These are phyloP conservation scores for Colaptes auratus DNA, from an alignment of 2,113 vertebrate genomes.

Conservation along the genomic window DNA sequence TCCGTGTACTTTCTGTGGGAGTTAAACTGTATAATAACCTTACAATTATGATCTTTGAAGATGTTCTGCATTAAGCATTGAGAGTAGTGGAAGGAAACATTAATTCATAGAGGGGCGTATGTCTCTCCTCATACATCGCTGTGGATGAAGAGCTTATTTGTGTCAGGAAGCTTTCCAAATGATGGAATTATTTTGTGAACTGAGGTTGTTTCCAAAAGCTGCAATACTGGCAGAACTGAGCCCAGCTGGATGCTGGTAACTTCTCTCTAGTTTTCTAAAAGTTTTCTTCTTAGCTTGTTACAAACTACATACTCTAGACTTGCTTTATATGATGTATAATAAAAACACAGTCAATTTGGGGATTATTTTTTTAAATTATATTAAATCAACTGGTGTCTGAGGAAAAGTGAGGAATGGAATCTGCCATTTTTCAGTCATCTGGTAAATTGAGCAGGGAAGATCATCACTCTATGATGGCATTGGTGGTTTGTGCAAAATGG, in stretches of 20 bases:
- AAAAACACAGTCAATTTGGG: not conserved
- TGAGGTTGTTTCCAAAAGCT: constrained; percentile 15
- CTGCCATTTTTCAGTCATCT: constrained; percentile 1
- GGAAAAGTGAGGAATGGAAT: not conserved
- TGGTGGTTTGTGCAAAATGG: not conserved
- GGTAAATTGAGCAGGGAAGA: not conserved
- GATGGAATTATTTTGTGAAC: constrained; percentile 18
- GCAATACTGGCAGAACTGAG: not conserved
- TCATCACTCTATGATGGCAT: not conserved
- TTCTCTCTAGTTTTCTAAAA: constrained; percentile 2
- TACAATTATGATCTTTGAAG: constrained; percentile 49
- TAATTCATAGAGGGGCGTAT: not conserved
- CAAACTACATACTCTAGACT: not conserved
- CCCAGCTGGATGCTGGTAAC: constrained; percentile 29
- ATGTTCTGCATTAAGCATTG: constrained; percentile 52
- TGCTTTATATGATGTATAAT: not conserved
- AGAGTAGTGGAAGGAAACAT: constrained; percentile 40
- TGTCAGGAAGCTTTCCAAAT: constrained; percentile 48
- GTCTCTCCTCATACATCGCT: not conserved
- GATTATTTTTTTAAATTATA: not conserved
- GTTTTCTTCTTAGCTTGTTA: constrained; percentile 10
- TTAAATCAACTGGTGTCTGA: not conserved
- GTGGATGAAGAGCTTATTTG: constrained; percentile 26
- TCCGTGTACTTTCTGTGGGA: constrained; percentile 2
- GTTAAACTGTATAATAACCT: constrained; percentile 39